Evolutionary conservation across 2,797 vertebrate species (phyloP), one percentile per base, ranked within the genome.

Genomic region (Eurystomus glaucurus): DNA sequence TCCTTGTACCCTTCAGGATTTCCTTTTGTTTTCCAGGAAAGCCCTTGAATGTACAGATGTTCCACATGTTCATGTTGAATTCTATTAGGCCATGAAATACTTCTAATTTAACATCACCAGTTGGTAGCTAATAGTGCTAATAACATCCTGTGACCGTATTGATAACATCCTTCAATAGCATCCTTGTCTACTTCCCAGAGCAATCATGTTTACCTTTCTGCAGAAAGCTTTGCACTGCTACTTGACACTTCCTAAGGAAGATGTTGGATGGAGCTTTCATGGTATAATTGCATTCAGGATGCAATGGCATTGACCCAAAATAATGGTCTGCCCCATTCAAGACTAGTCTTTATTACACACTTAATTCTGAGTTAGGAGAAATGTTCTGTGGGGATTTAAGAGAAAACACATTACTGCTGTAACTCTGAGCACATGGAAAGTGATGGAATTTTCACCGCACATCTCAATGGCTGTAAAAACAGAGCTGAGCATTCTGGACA

Each of bases 1-100:
- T 58, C 39, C 39, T 91, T 79, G 52, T 41, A 74, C 10, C n/a
- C 25, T 90, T 93, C 76, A 87, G 60, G 79, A 92, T 95, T 88
- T 90, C 52, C 41, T 70, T 91, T 46, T 41, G 12, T 75, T 82
- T 97, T 96, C 87, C 78, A 54, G n/a, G 55, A 86, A 90, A 76
- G 6, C 2, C 28, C 18, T 41, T 60, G 22, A 64, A 85, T 29
- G 5, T 33, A 60, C 3, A 19, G 25, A 72, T 74, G 29, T 66
- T 71, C 25, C 15, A 2, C 35, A 11, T 48, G 25, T 25, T 62
- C 3, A 0, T 37, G 22, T 22, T 70, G 70, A 84, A 70, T 62
- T 69, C 19, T 66, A 13, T 58, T 55, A 50, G 22, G 31, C n/a
- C 7, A 58, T 79, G 46, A 72, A 66, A 45, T 31, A 35, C 22